These are phyloP conservation scores for Anagyrus pseudococci DNA, from an alignment of 2,888 invertebrate genomes.

Conservation along the genomic window DNA sequence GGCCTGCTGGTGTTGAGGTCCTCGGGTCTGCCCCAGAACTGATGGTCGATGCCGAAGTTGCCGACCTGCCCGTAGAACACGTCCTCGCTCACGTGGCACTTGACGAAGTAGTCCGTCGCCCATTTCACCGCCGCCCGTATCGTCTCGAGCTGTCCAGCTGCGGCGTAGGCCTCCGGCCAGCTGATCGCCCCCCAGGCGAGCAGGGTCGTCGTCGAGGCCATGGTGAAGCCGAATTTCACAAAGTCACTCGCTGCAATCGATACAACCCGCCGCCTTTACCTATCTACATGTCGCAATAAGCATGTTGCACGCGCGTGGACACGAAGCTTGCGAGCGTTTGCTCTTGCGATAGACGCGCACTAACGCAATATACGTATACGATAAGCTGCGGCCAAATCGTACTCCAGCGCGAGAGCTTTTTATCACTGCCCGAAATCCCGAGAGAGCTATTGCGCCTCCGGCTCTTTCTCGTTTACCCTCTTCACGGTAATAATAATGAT, in stretches of 20 bases:
- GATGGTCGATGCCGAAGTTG: constrained; percentile 66
- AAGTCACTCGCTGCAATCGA: constrained; percentile 61
- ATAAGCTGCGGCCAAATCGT: too few species aligned
- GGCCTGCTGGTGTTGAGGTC: constrained; percentile 67
- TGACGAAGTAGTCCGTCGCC: constrained; percentile 69
- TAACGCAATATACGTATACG: too few species aligned
- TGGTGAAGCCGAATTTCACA: constrained; percentile 67
- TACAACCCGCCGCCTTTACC: neutral
- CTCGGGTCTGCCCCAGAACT: constrained; percentile 70
- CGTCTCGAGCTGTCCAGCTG: constrained; percentile 62
- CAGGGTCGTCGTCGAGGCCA: constrained; percentile 66
- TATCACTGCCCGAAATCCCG: too few species aligned
- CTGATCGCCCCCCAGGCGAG: constrained; percentile 66
- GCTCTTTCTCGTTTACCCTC: too few species aligned
- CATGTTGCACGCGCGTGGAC: too few species aligned
- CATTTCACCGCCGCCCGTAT: constrained; percentile 64
- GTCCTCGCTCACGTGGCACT: constrained; percentile 64
- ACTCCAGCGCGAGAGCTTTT: too few species aligned
- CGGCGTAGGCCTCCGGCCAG: constrained; percentile 63
- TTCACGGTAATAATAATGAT: too few species aligned
- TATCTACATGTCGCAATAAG: too few species aligned
- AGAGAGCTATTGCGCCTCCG: too few species aligned
- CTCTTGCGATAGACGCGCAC: too few species aligned
- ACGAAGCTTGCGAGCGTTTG: too few species aligned
- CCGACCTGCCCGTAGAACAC: constrained; percentile 68